Percentiles rank a stretch among this genome's conserved stretches.
These are phyloP conservation scores for Hypercompe scribonia DNA, from an alignment of 2,888 invertebrate species.

Conservation along the genomic window DNA sequence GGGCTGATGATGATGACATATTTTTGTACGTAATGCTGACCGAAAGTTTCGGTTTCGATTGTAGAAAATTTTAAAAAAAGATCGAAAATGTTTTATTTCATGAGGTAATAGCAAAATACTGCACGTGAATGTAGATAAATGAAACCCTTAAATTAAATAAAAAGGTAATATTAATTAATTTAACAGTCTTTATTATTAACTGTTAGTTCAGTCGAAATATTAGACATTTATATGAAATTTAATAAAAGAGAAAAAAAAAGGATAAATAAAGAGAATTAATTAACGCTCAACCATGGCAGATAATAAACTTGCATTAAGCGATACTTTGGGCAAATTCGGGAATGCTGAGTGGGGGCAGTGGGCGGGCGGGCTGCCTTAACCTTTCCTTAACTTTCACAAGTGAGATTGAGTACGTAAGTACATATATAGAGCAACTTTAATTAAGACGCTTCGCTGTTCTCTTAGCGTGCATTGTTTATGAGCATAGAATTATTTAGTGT, in stretches of 20 bases:
- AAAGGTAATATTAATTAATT: too few relatives aligned
- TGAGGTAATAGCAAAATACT: too few relatives aligned
- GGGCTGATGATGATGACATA: too few relatives aligned
- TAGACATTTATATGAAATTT: conserved; percentile 14
- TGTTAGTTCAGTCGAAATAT: too few relatives aligned
- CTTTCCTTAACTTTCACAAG: conserved; percentile 83
- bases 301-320: conserved; percentile 84
- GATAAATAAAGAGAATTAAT: conserved; percentile 73
- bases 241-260: conserved; percentile 37
- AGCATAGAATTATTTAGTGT: conserved; percentile 70
- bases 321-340: conserved; percentile 83
- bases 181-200: too few relatives aligned
- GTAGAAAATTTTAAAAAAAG: too few relatives aligned
- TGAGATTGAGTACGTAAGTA: conserved; percentile 83
- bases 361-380: conserved; percentile 68
- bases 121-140: too few relatives aligned
- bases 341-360: conserved; percentile 63
- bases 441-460: conserved; percentile 78
- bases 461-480: conserved; percentile 81
- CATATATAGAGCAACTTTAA: conserved; percentile 84
- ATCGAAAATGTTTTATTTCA: too few relatives aligned
- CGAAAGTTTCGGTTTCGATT: too few relatives aligned
- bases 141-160: too few relatives aligned
- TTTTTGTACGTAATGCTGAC: too few relatives aligned
- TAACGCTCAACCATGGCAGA: conserved; percentile 77